Conservation (phyloP, 2,113 vertebrate genomes). For the Platysternon megacephalum region DNA sequence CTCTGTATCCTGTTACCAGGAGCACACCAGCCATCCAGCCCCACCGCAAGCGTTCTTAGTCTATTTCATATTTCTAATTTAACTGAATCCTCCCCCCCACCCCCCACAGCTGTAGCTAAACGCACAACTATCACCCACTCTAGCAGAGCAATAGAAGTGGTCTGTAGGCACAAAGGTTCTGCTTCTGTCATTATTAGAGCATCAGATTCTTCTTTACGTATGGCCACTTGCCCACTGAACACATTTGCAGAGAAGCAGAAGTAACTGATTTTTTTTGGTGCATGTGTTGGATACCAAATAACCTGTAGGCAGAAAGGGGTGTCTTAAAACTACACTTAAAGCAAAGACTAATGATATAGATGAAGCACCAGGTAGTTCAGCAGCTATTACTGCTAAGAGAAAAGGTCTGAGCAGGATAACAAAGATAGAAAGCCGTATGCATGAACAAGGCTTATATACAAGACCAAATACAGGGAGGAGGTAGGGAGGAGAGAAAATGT, state of each 20-base stretch:
- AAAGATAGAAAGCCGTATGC: slow-evolving; percentile 2
- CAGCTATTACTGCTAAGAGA: slow-evolving; percentile 1
- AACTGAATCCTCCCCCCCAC: background rate
- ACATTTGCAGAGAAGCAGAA: background rate
- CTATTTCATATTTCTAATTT: slow-evolving; percentile 27
- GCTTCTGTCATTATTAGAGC: slow-evolving; percentile 30
- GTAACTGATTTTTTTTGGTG: background rate
- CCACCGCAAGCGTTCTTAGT: background rate
- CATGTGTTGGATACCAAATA: background rate
- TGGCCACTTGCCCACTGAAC: background rate
- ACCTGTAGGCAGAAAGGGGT: background rate
- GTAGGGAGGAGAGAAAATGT: background rate
- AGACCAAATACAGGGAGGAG: background rate
- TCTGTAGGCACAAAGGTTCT: slow-evolving; percentile 43
- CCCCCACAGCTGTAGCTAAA: slow-evolving; percentile 19
- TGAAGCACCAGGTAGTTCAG: slow-evolving; percentile 38
- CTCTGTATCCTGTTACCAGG: slow-evolving; percentile 41
- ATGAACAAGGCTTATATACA: background rate
- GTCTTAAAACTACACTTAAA: slow-evolving; percentile 6
- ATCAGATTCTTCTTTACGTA: background rate
- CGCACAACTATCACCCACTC: slow-evolving; percentile 45
- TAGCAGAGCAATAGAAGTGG: slow-evolving; percentile 12
- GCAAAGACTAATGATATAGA: background rate
- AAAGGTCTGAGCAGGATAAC: background rate
- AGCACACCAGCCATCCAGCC: slow-evolving; percentile 37